Percentiles rank a stretch among this genome's conserved stretches.
These are phyloP conservation scores for Semicossyphus pulcher DNA, from an alignment of 2,113 vertebrate species.

Conservation along the genomic window DNA sequence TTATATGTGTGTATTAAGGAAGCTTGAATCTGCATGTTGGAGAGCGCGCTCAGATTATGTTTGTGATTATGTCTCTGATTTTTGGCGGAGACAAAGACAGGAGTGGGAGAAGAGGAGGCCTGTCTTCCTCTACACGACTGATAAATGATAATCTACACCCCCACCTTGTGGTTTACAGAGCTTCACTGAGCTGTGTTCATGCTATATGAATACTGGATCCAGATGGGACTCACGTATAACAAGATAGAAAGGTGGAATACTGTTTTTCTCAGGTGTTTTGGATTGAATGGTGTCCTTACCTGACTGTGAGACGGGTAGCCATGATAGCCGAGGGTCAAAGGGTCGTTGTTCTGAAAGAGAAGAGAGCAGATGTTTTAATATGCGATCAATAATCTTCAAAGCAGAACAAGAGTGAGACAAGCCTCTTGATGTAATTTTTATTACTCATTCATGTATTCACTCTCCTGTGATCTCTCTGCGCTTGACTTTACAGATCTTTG, in stretches of 20 bases:
- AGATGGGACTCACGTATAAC: not conserved
- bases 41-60: not conserved
- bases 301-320: slow-evolving; percentile 82
- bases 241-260: not conserved
- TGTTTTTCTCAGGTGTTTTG: not conserved
- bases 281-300: slow-evolving; percentile 68
- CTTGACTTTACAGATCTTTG: slow-evolving; percentile 51
- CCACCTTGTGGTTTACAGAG: slow-evolving; percentile 69
- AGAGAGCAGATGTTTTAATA: slow-evolving; percentile 46
- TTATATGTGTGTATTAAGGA: not conserved
- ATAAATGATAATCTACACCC: slow-evolving; percentile 72
- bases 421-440: slow-evolving; percentile 10
- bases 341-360: slow-evolving; percentile 83
- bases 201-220: slow-evolving; percentile 16
- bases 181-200: slow-evolving; percentile 39
- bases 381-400: slow-evolving; percentile 13
- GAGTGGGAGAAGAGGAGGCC: slow-evolving; percentile 55
- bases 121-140: slow-evolving; percentile 54
- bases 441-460: slow-evolving; percentile 9
- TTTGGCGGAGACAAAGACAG: slow-evolving; percentile 23
- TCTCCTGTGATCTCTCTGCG: slow-evolving; percentile 1
- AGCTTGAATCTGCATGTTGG: not conserved
- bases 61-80: not conserved
- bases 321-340: slow-evolving; percentile 82
- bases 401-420: not conserved